Evolutionary conservation across 53 echinoderm and acorn worm genomes (phyloP).

Genomic region (Crossaster papposus): DNA sequence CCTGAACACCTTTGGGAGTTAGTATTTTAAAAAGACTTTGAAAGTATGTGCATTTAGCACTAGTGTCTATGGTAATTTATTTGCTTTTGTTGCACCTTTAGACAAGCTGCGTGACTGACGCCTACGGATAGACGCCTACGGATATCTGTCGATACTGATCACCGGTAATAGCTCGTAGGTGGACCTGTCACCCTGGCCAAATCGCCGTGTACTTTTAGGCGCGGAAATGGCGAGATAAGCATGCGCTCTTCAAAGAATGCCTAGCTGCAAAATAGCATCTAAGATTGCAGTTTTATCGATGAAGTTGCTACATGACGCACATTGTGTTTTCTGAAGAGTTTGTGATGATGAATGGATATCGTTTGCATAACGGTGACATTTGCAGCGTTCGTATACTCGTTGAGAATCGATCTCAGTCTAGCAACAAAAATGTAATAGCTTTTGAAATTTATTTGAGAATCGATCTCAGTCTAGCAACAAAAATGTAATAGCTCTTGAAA

Average conservation of each 20-base stretch:
- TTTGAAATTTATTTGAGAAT: too few relatives aligned
- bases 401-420: not conserved
- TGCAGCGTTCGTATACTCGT: not conserved
- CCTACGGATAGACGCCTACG: not conserved
- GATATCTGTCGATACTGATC: not conserved
- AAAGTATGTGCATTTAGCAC: too few relatives aligned
- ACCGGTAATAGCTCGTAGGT: not conserved
- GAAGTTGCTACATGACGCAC: not conserved
- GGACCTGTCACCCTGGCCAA: slow-evolving; percentile 11
- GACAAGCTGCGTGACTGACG: not conserved
- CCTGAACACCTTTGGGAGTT: too few relatives aligned
- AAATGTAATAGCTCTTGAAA: too few relatives aligned
- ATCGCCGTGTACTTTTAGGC: not conserved
- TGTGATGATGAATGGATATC: not conserved
- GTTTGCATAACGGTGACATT: not conserved
- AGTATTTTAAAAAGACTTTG: too few relatives aligned
- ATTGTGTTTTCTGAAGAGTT: not conserved
- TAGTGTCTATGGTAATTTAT: too few relatives aligned
- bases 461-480: not conserved
- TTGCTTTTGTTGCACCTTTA: too few relatives aligned
- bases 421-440: too few relatives aligned
- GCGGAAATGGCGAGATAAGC: not conserved
- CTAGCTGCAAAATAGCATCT: not conserved
- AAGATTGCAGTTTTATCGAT: slow-evolving; percentile 2
- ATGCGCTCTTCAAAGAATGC: not conserved